Evolutionary conservation across 1,140 invertebrate species (phyloP).

Genomic region (Polypedilum pembai): DNA sequence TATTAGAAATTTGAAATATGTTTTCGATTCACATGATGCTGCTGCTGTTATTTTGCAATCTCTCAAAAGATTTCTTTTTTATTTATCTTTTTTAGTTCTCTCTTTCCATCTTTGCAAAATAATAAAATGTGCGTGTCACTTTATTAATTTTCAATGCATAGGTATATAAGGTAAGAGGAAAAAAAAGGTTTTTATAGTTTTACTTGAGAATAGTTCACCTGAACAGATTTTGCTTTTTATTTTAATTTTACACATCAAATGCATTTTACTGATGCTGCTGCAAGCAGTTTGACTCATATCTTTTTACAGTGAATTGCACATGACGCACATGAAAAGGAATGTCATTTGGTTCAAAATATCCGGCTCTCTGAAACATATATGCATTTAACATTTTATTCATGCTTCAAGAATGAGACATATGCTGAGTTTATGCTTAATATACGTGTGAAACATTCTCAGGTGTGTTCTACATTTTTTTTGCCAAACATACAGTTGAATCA

Average conservation of each 20-base stretch:
- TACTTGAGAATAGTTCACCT: conserved; percentile 17
- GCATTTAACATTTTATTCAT: conserved; percentile 1
- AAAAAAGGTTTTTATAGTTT: not conserved
- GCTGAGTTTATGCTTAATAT: not conserved
- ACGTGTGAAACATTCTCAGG: conserved; percentile 18
- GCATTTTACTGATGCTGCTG: no score
- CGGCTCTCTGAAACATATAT: not conserved
- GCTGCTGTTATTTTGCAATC: not conserved
- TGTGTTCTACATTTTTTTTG: not conserved
- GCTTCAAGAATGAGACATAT: not conserved
- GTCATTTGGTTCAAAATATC: conserved; percentile 8
- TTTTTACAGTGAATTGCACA: not conserved
- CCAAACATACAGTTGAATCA: not conserved
- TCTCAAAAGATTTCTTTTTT: no score
- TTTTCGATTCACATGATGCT: conserved; percentile 1
- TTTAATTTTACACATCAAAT: no score
- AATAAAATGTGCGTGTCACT: not conserved
- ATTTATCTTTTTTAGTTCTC: no score
- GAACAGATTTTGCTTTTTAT: not conserved
- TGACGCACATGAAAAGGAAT: not conserved
- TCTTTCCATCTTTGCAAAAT: not conserved
- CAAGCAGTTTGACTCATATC: not conserved
- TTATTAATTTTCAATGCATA: not conserved
- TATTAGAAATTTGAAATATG: conserved; percentile 13
- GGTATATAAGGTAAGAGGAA: not conserved